Evolutionary conservation across 2,113 vertebrate species (phyloP), one percentile per base, ranked within the genome.

Genomic region (Camarhynchus parvulus): DNA sequence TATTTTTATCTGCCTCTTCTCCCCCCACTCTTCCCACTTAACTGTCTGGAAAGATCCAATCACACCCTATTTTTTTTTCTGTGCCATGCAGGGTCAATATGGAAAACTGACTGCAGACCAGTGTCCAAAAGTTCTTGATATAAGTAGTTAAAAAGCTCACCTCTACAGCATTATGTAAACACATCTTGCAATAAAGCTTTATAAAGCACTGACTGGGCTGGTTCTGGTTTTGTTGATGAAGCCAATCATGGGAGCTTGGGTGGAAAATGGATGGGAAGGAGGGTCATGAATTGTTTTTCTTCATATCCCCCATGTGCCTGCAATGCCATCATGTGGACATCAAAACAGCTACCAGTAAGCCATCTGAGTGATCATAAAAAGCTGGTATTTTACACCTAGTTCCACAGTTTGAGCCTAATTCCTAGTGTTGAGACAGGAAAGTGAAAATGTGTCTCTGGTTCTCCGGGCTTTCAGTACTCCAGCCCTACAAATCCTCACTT

Each of bases 101-200:
- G 96, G 90, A 95, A 97, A 97, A 95, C 94, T 79, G 91, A 97
- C 96, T 75, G 4, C 96, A 97, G 97, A 98, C 92, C 97, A 96
- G 94, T 96, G 94, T 94, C 95, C 95, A 97, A 92, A 94, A 94
- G 92, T 67, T 93, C 92, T 98, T 97, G 92, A 97, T 97, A 97
- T 95, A 92, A 76, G 91, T 96, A 96, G 94, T 83, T 97, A 76
- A 97, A 78, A 82, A 95, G 95, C 95, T 96, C 96, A 98, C 96
- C 91, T 97, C 97, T 97, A 95, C 95, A 94, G 90, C 97, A 35
- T 96, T 97, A 97, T 98, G 97, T 98, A 97, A 96, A 97, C 96
- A 97, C 97, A 96, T 95, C 97, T 97, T 98, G 95, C 97, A 98
- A 98, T 98, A 98, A 98, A 98, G 94, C 95, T 96, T 96, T 92